Conservation (phyloP, 2,797 vertebrate genomes). For the Philypnodon macrostomus region DNA sequence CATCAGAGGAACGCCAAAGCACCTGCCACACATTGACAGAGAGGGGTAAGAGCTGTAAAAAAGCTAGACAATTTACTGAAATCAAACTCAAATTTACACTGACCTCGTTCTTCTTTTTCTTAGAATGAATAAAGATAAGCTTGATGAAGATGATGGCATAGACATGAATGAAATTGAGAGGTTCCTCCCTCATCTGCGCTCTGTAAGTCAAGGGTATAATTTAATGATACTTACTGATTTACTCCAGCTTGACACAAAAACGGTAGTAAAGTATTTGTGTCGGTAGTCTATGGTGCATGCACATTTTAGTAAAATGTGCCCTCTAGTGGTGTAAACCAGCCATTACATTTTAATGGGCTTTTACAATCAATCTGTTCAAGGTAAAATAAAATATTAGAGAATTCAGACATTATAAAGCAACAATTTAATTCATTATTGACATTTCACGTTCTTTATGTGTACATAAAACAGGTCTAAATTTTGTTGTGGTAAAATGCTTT, state of each 20-base stretch:
- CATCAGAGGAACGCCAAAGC: constrained; percentile 83
- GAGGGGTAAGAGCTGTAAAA: constrained; percentile 91
- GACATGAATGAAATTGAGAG: constrained; percentile 94
- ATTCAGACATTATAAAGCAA: too few relatives aligned
- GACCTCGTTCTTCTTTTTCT: background rate
- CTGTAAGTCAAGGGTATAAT: constrained; percentile 76
- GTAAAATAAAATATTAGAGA: too few relatives aligned
- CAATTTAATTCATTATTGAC: too few relatives aligned
- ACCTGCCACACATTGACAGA: constrained; percentile 90
- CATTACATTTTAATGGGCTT: background rate
- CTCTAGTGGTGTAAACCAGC: constrained; percentile 37
- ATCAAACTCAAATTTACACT: background rate
- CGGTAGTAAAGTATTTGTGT: too few relatives aligned
- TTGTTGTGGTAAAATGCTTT: background rate
- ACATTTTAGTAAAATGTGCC: too few relatives aligned
- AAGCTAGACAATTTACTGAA: background rate
- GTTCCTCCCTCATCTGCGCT: constrained; percentile 86
- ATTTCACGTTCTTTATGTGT: too few relatives aligned
- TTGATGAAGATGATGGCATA: constrained; percentile 88
- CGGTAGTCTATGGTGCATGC: too few relatives aligned
- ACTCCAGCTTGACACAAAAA: background rate
- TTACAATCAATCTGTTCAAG: too few relatives aligned
- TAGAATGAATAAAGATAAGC: constrained; percentile 89
- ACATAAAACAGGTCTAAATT: too few relatives aligned
- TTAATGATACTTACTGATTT: background rate